phyloP scores from a whole-genome alignment of 2,113 vertebrate species.

The Centropus bengalensis region DNA sequence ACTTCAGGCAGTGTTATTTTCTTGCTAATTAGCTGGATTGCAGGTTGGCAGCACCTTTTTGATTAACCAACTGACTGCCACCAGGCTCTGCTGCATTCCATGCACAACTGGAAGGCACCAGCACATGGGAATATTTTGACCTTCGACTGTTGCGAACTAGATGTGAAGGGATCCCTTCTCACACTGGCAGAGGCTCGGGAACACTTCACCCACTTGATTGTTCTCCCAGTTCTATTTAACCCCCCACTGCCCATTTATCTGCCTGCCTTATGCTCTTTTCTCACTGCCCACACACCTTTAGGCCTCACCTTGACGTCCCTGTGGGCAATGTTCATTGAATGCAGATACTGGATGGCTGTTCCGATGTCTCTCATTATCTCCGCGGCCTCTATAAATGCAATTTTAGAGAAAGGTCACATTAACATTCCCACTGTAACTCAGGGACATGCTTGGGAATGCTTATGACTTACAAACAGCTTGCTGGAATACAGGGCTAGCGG shows the following conservation, averaged over 20 bases:
- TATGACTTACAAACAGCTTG: conserved; percentile 57
- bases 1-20: not conserved
- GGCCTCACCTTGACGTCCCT: conserved; percentile 93
- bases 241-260: not conserved
- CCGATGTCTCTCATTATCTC: conserved; percentile 96
- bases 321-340: conserved; percentile 92
- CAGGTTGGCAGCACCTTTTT: not conserved
- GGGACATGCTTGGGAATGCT: conserved; percentile 40
- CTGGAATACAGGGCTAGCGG: conserved; percentile 16
- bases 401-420: conserved; percentile 70
- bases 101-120: not conserved
- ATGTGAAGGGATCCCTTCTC: not conserved
- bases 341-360: conserved; percentile 91
- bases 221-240: not conserved
- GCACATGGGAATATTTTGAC: not conserved
- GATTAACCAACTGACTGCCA: conserved; percentile 1
- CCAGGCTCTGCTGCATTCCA: not conserved
- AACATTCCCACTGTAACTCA: conserved; percentile 47
- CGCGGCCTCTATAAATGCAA: conserved; percentile 85
- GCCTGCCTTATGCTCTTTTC: not conserved
- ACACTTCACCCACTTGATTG: not conserved
- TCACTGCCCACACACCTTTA: not conserved
- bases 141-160: not conserved
- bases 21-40: not conserved
- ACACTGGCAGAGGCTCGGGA: not conserved